Conservation (phyloP, 1,140 invertebrate genomes). For the Saccostrea cuccullata region DNA sequence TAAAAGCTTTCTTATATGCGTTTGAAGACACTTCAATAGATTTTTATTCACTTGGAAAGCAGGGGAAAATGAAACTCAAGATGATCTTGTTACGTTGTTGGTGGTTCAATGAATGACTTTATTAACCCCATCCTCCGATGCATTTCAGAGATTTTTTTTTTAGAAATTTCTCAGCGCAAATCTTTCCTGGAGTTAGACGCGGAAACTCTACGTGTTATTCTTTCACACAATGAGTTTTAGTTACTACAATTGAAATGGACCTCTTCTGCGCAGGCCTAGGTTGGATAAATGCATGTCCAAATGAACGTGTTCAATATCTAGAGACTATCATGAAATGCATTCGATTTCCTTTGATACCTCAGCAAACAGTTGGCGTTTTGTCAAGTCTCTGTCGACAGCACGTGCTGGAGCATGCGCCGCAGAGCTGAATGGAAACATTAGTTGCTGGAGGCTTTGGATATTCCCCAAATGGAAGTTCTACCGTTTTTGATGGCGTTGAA, state of each 20-base stretch:
- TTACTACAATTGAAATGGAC: slow-evolving; percentile 15
- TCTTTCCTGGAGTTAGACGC: slow-evolving; percentile 33
- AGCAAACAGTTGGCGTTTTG: neutral
- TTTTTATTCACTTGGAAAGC: too few species aligned
- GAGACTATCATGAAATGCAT: slow-evolving; percentile 40
- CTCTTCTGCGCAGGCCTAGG: slow-evolving; percentile 27
- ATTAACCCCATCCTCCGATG: neutral
- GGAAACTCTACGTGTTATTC: slow-evolving; percentile 36
- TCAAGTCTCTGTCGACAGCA: neutral
- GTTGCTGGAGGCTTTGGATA: slow-evolving; percentile 60
- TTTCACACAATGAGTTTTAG: slow-evolving; percentile 38
- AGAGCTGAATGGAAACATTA: slow-evolving; percentile 50
- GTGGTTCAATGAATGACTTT: neutral
- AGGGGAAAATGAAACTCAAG: too few species aligned
- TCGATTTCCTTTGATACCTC: slow-evolving; percentile 46
- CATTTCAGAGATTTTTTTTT: slow-evolving; percentile 33
- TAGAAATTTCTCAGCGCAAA: neutral
- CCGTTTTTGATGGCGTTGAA: slow-evolving; percentile 50
- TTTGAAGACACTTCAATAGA: too few species aligned
- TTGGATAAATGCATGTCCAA: slow-evolving; percentile 11
- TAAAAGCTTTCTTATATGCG: too few species aligned
- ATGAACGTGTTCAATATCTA: neutral
- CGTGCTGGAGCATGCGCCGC: slow-evolving; percentile 22
- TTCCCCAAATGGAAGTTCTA: slow-evolving; percentile 5
- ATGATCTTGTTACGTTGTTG: slow-evolving; percentile 22